These are phyloP conservation scores for Drosophila helvetica DNA, from an alignment of 2,888 invertebrate genomes.

Conservation along the genomic window DNA sequence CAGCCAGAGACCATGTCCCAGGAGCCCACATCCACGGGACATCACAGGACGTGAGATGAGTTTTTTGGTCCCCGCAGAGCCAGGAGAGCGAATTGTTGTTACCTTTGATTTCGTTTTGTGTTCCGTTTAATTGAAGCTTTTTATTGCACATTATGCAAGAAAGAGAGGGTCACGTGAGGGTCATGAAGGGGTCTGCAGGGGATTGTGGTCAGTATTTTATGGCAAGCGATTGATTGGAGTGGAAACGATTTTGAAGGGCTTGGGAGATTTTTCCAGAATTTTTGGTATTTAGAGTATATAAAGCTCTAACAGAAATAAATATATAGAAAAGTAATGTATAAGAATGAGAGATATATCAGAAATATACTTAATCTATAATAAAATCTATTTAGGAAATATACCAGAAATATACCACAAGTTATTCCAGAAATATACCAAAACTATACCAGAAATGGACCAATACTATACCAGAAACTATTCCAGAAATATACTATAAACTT, in stretches of 20 bases:
- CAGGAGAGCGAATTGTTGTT: conserved; percentile 21
- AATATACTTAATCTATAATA: too few relatives aligned
- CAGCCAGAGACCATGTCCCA: neutral
- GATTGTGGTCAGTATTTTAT: neutral
- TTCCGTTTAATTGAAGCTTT: conserved; percentile 73
- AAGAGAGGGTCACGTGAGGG: neutral
- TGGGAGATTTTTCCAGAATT: too few relatives aligned
- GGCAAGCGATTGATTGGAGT: too few relatives aligned
- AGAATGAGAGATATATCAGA: neutral
- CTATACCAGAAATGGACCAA: too few relatives aligned
- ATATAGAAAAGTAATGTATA: too few relatives aligned
- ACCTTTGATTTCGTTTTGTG: conserved; percentile 68
- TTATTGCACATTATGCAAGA: conserved; percentile 59
- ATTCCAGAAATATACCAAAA: too few relatives aligned
- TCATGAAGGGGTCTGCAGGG: neutral
- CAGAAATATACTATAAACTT: too few relatives aligned
- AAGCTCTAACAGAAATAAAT: too few relatives aligned
- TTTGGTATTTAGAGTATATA: too few relatives aligned
- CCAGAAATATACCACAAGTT: neutral
- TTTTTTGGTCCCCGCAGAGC: neutral
- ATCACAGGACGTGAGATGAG: conserved; percentile 19
- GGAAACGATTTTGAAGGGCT: too few relatives aligned
- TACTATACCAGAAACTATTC: too few relatives aligned
- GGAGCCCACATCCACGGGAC: conserved; percentile 26
- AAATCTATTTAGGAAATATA: too few relatives aligned